Conservation (phyloP, 2,797 vertebrate genomes). For the Hybognathus amarus region DNA sequence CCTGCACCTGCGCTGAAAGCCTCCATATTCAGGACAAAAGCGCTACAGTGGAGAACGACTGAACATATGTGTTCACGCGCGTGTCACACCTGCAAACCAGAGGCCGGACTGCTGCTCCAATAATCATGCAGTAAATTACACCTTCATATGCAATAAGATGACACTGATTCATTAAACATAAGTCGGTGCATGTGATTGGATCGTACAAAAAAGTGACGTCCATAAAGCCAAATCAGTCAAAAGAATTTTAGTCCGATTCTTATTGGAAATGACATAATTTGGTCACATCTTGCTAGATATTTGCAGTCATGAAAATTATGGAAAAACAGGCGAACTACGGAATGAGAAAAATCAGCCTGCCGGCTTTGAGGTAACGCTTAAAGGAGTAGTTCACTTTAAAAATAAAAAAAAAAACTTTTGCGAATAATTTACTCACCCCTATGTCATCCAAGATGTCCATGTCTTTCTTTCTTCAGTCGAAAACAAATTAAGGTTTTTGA, state of each 20-base stretch:
- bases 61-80: conserved; percentile 4
- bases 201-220: conserved; percentile 27
- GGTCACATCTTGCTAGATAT: not conserved
- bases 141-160: conserved; percentile 47
- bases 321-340: not conserved
- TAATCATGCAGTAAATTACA: conserved; percentile 23
- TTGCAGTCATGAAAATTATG: not conserved
- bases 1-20: conserved; percentile 54
- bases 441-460: too few relatives aligned
- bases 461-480: too few relatives aligned
- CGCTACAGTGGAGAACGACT: conserved; percentile 2
- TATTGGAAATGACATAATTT: conserved; percentile 32
- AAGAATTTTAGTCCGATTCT: conserved; percentile 5
- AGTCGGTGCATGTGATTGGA: conserved; percentile 6
- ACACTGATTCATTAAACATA: conserved; percentile 50
- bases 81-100: conserved; percentile 51
- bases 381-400: too few relatives aligned
- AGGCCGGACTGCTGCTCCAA: conserved; percentile 15
- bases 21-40: conserved; percentile 46
- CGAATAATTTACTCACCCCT: too few relatives aligned
- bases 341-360: not conserved
- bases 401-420: too few relatives aligned
- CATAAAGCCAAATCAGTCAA: conserved; percentile 12
- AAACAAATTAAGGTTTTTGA: too few relatives aligned
- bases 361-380: conserved; percentile 2